Conservation (phyloP, 2,797 vertebrate species). For the Rachycentron canadum region DNA sequence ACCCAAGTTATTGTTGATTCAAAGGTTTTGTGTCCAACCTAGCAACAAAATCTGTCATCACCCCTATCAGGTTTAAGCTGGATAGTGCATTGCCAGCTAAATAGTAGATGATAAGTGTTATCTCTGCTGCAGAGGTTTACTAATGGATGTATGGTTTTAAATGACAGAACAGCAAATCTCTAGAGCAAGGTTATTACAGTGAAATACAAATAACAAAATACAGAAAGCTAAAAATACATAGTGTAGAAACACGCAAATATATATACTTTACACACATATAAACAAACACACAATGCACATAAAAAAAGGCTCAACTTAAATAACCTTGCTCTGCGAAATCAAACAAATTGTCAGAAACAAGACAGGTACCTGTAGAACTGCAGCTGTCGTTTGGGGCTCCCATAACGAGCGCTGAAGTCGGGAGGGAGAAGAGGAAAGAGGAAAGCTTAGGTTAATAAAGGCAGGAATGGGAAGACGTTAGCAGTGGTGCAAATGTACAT, state of each 20-base stretch:
- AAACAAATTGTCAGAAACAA: constrained; percentile 31
- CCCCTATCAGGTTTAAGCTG: constrained; percentile 68
- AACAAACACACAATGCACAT: neutral
- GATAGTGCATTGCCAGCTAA: constrained; percentile 74
- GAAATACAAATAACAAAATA: constrained; percentile 27
- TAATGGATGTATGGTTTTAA: constrained; percentile 68
- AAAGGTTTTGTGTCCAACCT: constrained; percentile 62
- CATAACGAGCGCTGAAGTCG: constrained; percentile 95
- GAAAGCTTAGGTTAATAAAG: constrained; percentile 66
- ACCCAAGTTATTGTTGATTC: constrained; percentile 61
- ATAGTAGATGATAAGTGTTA: constrained; percentile 58
- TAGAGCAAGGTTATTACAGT: constrained; percentile 50
- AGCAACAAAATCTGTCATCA: constrained; percentile 62
- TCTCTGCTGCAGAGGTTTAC: constrained; percentile 57
- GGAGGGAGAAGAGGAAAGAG: constrained; percentile 81
- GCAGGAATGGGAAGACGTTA: constrained; percentile 66
- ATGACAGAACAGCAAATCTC: constrained; percentile 63
- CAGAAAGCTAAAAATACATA: constrained; percentile 2
- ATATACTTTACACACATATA: neutral
- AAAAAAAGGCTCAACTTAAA: neutral
- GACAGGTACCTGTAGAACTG: constrained; percentile 99
- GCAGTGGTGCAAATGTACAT: constrained; percentile 39
- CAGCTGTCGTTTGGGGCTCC: constrained; percentile 99
- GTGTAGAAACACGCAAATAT: neutral
- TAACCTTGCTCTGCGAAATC: constrained; percentile 2